phyloP scores from a whole-genome alignment of 1,140 invertebrate genomes.

The Galendromus occidentalis region DNA sequence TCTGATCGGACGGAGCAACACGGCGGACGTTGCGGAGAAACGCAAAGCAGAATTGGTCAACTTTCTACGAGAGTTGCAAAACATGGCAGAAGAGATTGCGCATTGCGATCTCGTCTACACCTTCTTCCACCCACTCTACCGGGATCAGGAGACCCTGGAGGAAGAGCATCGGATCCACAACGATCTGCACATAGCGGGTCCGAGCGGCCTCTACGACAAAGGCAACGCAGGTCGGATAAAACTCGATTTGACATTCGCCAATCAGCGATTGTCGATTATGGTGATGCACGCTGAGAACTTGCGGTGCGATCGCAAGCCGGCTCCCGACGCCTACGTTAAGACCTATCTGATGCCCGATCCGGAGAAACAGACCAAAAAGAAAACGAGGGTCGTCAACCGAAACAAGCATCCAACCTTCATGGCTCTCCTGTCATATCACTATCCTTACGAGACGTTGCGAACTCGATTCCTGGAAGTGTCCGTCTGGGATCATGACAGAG shows the following conservation, averaged over 20 bases:
- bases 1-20: slow-evolving; percentile 69
- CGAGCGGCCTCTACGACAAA: neutral
- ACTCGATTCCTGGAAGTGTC: slow-evolving; percentile 61
- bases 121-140: slow-evolving; percentile 82
- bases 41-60: slow-evolving; percentile 61
- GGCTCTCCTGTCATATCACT: slow-evolving; percentile 64
- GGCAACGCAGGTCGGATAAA: neutral
- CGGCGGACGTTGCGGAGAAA: slow-evolving; percentile 78
- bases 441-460: slow-evolving; percentile 57
- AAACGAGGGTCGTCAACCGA: slow-evolving; percentile 75
- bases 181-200: neutral
- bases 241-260: slow-evolving; percentile 8
- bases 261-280: slow-evolving; percentile 49
- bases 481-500: slow-evolving; percentile 77
- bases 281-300: slow-evolving; percentile 69
- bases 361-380: slow-evolving; percentile 60
- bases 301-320: slow-evolving; percentile 34
- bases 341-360: slow-evolving; percentile 58
- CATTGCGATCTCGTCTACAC: slow-evolving; percentile 92
- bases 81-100: slow-evolving; percentile 70
- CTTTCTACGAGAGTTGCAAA: slow-evolving; percentile 66
- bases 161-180: neutral
- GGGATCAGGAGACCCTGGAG: slow-evolving; percentile 43
- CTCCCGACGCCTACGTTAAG: slow-evolving; percentile 76
- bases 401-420: slow-evolving; percentile 90